Evolutionary conservation across 2,888 invertebrate genomes (phyloP), one percentile per base, ranked within the genome.

Genomic region (Drosophila leonis): DNA sequence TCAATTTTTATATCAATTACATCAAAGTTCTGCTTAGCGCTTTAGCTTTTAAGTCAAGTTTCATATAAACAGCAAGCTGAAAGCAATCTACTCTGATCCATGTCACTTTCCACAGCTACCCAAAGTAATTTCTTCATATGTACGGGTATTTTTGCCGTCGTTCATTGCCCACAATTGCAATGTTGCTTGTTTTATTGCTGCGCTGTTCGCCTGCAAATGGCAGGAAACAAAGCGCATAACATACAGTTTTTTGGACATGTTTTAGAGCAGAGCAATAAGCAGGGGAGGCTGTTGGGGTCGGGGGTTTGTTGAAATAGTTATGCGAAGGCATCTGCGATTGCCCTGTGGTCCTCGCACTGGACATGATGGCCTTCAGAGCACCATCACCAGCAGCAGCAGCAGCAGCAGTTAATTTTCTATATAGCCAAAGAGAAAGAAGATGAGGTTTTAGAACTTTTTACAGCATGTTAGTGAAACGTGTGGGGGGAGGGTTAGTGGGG

Each of bases 151-250:
- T 10, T 20, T 10, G 4, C 0, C 46, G 49, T 68, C 68, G 31
- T 33, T 12, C 7, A 18, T 13, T 31, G 20, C 35, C 24, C 9
- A 15, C 48, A 7, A 1, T 24, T 24, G 41, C 52, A 60, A 33
- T 55, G 70, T 67, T 33, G 57, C 37, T 57, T 56, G 49, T 67
- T 63, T 72, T 41, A 51, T 72, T 41, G 35, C 13, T 52, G 55
- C 37, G 46, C 27, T 37, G 56, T 41, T 49, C 24, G 62, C 48
- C 77, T 86, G 87, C 72, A 73, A 64, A 54, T 68, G 82, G 82
- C 80, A 68, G 31, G 59, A 66, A 75, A 78, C 83, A 83, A 82
- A 72, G 65, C 62, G 64, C 61, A 60, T 51, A 48, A 65, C 75
- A 78, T 33, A 60, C 63, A 54, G 62, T 59, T 78, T 67, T 65